Evolutionary conservation across 2,113 vertebrate species (phyloP), one percentile per base, ranked within the genome.

Genomic region (Choloepus hoffmanni): DNA sequence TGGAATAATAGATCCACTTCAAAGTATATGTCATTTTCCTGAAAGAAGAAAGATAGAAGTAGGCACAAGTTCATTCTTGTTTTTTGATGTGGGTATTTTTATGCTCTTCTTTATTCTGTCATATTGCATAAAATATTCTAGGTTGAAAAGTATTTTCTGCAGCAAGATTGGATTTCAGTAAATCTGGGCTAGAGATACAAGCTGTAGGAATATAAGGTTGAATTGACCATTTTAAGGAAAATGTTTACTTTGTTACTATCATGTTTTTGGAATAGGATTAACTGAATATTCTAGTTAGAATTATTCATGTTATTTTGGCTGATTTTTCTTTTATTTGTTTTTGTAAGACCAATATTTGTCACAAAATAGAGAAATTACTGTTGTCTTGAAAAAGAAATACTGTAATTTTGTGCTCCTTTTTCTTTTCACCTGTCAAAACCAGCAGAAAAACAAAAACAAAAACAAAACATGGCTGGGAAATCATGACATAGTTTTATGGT

Each of bases 51-150:
- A 84, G 40, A 15, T 18, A 72, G 74, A 92, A 65, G 60, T 48
- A 78, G 40, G 73, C 73, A 58, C 7, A 95, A 78, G 36, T 84
- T 89, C 18, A 45, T 84, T 87, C 62, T 84, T 93, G 33, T 74
- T 76, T 94, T 55, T 85, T 78, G 43, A 87, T 65, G 36, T 36
- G 73, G 45, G 0, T 84, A 89, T 92, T 94, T 96, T 94, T 74
- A 53, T 24, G 53, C 55, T 92, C 11, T 58, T 91, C 76, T 91
- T 94, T 94, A 86, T 93, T 86, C 89, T 94, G 70, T 86, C 93
- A 91, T 5, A 72, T 86, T 81, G 28, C 70, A 94, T 94, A 65
- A 93, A 79, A 70, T 86, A 81, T 70, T 85, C 78, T 62, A 62
- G 40, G 74, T 33, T 89, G 63, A 92, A 89, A 92, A 93, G 33